These are phyloP conservation scores for Gymnoscopelus microlampas DNA, from an alignment of 2,797 vertebrate species.

Conservation along the genomic window DNA sequence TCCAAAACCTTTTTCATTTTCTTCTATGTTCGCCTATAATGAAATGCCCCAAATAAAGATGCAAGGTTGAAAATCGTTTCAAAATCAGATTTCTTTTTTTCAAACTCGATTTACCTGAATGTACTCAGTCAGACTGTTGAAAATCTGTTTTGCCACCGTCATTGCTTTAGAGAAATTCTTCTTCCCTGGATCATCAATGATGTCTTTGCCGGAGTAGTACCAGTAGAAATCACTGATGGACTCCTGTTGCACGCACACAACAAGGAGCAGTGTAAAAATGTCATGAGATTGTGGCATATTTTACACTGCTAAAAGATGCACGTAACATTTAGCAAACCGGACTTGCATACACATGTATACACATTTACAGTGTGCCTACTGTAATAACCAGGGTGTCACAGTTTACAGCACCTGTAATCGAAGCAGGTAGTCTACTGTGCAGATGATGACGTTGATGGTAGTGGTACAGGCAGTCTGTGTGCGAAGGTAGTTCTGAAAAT, in stretches of 20 bases:
- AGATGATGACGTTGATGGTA: conserved; percentile 96
- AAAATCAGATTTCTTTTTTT: no score
- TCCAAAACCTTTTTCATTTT: no score
- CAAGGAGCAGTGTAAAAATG: not conserved
- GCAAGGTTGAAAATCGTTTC: no score
- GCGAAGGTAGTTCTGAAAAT: conserved; percentile 95
- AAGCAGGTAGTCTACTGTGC: conserved; percentile 95
- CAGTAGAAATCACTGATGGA: conserved; percentile 99
- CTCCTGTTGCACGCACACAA: conserved; percentile 78
- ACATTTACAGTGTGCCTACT: no score
- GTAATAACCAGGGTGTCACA: no score
- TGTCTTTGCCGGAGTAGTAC: conserved; percentile 97
- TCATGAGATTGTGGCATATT: no score
- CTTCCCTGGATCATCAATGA: conserved; percentile 95
- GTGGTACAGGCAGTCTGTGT: conserved; percentile 96
- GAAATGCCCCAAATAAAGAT: no score
- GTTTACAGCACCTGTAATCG: conserved; percentile 86
- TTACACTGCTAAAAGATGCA: no score
- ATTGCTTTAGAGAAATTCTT: conserved; percentile 98
- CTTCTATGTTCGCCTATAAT: no score
- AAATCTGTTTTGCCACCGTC: conserved; percentile 94
- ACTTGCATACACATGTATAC: no score
- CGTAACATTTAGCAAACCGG: no score
- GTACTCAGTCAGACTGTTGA: conserved; percentile 96
- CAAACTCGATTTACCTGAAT: conserved; percentile 85